Base-by-base conservation (phyloP, 2,113 vertebrate genomes). In the Cyanoliseus patagonus region DNA sequence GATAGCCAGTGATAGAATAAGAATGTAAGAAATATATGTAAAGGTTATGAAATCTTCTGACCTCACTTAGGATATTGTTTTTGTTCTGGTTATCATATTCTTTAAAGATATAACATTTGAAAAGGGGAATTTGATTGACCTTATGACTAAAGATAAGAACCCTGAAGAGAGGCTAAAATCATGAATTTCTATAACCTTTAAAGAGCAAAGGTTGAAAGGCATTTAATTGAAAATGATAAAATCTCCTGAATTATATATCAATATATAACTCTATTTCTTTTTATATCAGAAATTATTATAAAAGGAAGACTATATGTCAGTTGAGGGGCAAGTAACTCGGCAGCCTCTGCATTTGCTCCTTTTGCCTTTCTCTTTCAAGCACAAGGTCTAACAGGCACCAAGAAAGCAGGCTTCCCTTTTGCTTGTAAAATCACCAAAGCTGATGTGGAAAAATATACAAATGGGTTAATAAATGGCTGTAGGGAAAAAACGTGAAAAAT, bases 141-240 rank as follows among this genome's bases (percentile, higher is more conserved):
- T 98, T 97, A 93, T 86, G 79, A 96, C 88, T 97, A 95, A 91
- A 97, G 86, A 66, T 92, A 86, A 85, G 94, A 97, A 86, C 80
- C 94, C 61, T 89, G 62, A 91, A 92, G 87, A 93, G 78, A 96
- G 63, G 85, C 74, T 94, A 90, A 94, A 97, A 92, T 96, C 86
- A 91, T 94, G 95, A 93, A 91, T 96, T 97, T 97, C 75, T 91
- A 53, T 97, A 95, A 97, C 92, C 92, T 97, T 98, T 97, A 97
- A 96, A 97, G 92, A 94, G 88, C 91, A 97, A 96, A 95, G 81
- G 84, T 96, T 96, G 92, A 97, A 89, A 85, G 96, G 76, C 73
- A 94, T 95, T 94, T 97, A 95, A 97, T 89, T 96, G 83, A 68
- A 94, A 98, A 97, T 96, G 92, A 95, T 64, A 96, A 97, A 94